Percentiles rank a stretch among this genome's conserved stretches.
Evolutionary conservation across 2,888 invertebrate species (phyloP).

Genomic region (Laspeyria flexula): DNA sequence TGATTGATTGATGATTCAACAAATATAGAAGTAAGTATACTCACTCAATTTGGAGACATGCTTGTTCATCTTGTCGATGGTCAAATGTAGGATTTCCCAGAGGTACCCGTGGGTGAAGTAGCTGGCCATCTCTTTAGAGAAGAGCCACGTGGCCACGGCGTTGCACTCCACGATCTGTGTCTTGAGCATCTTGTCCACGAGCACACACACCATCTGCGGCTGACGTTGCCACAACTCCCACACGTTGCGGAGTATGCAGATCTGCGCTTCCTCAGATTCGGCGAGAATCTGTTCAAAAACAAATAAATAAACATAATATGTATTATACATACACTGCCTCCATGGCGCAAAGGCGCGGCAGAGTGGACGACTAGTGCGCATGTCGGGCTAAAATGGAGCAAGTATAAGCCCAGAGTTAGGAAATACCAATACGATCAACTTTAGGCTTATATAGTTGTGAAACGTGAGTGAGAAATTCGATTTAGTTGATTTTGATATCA

Average conservation of each 20-base stretch:
- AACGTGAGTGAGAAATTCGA: too few species aligned
- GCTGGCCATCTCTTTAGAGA: conserved; percentile 94
- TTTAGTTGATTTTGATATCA: too few species aligned
- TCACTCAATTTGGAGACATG: conserved; percentile 94
- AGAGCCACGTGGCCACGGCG: conserved; percentile 99
- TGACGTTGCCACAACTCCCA: conserved; percentile 98
- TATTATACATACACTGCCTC: too few species aligned
- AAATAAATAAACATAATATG: not conserved
- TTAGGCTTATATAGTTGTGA: too few species aligned
- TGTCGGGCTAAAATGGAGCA: too few species aligned
- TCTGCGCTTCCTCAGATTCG: conserved; percentile 97
- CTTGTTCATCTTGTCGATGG: conserved; percentile 98
- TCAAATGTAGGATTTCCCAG: conserved; percentile 98
- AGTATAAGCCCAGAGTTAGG: too few species aligned
- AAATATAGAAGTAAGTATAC: too few species aligned
- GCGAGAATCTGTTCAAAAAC: conserved; percentile 90
- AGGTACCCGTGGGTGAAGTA: conserved; percentile 97
- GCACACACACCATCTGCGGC: conserved; percentile 98
- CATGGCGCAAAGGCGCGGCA: too few species aligned
- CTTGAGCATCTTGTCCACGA: conserved; percentile 98
- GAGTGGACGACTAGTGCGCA: too few species aligned
- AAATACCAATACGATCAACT: too few species aligned
- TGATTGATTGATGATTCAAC: too few species aligned
- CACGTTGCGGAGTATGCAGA: conserved; percentile 95
- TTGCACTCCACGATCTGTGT: conserved; percentile 98